These are phyloP conservation scores for Dryobota labecula DNA, from an alignment of 2,888 invertebrate species.

Conservation along the genomic window DNA sequence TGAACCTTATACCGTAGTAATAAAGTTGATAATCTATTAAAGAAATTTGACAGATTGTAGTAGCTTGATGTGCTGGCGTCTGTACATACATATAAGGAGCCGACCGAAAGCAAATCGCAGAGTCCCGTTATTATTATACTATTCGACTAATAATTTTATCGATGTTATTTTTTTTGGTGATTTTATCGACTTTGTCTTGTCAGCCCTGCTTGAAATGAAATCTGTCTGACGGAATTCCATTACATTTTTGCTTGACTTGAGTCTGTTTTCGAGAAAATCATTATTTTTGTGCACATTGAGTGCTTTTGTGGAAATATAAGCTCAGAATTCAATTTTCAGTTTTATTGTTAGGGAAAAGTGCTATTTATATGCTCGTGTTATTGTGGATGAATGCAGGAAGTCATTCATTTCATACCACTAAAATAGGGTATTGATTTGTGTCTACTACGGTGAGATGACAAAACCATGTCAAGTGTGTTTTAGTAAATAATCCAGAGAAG, in stretches of 20 bases:
- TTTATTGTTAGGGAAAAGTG: conserved; percentile 21
- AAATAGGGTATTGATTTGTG: conserved; percentile 82
- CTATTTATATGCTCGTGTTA: conserved; percentile 11
- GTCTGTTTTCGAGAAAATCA: conserved; percentile 58
- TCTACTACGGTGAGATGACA: conserved; percentile 77
- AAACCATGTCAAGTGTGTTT: conserved; percentile 77
- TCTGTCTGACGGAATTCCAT: conserved; percentile 39
- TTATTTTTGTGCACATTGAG: conserved; percentile 35
- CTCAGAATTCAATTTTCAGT: neutral
- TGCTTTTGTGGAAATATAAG: conserved; percentile 22
- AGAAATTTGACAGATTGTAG: too few species aligned
- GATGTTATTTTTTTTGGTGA: neutral
- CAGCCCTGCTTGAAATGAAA: conserved; percentile 29
- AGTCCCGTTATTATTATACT: neutral
- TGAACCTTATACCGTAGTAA: too few species aligned
- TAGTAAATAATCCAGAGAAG: conserved; percentile 70
- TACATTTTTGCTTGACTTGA: conserved; percentile 49
- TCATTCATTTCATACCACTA: conserved; percentile 60
- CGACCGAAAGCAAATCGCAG: neutral
- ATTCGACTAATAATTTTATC: neutral
- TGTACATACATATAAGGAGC: neutral
- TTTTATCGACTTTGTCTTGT: neutral
- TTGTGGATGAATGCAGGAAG: conserved; percentile 45
- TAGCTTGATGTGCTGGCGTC: neutral
- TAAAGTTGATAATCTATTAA: too few species aligned